Base-by-base conservation (phyloP, 2,797 vertebrate species). In the Neopelma chrysocephalum region DNA sequence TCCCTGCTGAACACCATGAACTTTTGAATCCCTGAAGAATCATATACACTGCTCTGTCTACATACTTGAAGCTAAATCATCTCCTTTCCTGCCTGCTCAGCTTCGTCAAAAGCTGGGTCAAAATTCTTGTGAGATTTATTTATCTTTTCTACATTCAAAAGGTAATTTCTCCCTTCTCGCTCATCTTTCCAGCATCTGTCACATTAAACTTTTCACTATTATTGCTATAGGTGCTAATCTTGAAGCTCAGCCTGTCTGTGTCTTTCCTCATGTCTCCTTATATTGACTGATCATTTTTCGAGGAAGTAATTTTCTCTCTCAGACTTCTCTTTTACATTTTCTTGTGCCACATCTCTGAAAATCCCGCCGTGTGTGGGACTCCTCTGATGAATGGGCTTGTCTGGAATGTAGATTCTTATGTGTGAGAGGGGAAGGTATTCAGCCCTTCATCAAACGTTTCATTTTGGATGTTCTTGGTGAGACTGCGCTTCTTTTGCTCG, bases 361-460 rank as follows among this genome's bases (percentile, higher is more conserved):
- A 50, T 65, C 16, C 12, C 8, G 45, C 43, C 12, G 3, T 18
- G 4, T 36, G 11, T 81, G 26, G 15, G 31, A 18, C 80, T 66
- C 56, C 34, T 54, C 15, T 88, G 78, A 61, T 80, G 21, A 73
- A 12, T 54, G 20, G 6, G 16, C 3, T 60, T 34, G 14, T 1
- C 38, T 56, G 51, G 34, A 87, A 50, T 2, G 38, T 6, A 47
- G 57, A 42, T 27, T 25, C 3, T 10, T 38, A 7, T 0, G 0
- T 42, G 54, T 50, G 65, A 22, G 10, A 16, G 12, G 5, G 10
- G 6, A 17, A 51, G 19, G 23, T 85, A 29, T 71, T 71, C 26
- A 64, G 4, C 3, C 10, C 2, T 56, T 69, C 51, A 65, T 58
- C 10, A 58, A 29, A 34, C 31, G 10, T 15, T 87, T 56, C 1